Base-by-base conservation (phyloP, 1,140 invertebrate genomes). In the Ooceraea biroi region DNA sequence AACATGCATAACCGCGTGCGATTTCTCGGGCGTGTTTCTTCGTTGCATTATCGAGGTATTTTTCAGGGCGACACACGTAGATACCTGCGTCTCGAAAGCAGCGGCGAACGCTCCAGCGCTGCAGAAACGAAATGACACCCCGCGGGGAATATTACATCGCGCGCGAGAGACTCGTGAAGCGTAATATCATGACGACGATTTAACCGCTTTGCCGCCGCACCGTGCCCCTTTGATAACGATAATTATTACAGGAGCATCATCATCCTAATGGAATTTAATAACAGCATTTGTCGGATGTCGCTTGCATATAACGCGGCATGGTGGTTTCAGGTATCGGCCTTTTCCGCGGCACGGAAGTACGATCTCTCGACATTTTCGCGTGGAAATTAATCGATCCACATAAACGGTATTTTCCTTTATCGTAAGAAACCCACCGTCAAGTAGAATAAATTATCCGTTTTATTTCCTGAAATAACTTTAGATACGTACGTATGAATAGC, bases 191-290 rank as follows among this genome's bases (percentile, higher is more conserved):
- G 61, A 72, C 12, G 66, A 84, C 84, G 84, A 86, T 87, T 87
- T 82, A 85, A 86, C 72, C 76, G 76, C 36, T 71, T 46, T 77
- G 61, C 68, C 65, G 65, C n/a, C 83, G 58, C 52, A 36, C 61
- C 55, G 14, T 85, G 48, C 65, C 63, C 7, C 7, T 72, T 65
- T 71, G 85, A 87, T 87, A 87, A 86, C 85, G 84, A 80, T 65
- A 65, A 71, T 86, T 73, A 60, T 36, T 52, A 46, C 41, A 61
- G 69, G 48, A 65, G 82, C 55, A 44, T 82, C 76, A 76, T 86
- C 82, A 69, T 86, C 71, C 85, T 86, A 87, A 87, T 87, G 84
- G 84, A 87, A 87, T 87, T 87, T 86, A 87, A 86, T 87, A 80
- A 78, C 63, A 36, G 69, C 41, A 66, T 85, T 86, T 65, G 74